phyloP scores from a whole-genome alignment of 2,888 invertebrate genomes.

The Metellina segmentata region DNA sequence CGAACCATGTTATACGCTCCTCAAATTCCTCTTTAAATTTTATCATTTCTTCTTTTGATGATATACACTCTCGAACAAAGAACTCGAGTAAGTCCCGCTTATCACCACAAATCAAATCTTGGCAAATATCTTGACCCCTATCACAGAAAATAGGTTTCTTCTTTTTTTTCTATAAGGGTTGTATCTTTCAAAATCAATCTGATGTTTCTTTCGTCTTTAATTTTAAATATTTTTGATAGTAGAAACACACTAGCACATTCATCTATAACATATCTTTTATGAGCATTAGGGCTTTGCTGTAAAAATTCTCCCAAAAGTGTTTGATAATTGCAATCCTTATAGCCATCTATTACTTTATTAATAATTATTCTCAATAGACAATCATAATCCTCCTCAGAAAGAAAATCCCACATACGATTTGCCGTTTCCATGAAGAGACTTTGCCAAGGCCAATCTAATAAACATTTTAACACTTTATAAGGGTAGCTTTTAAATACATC shows the following conservation, averaged over 20 bases:
- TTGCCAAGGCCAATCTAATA: too few species aligned
- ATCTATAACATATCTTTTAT: slow-evolving; percentile 64
- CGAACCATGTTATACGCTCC: slow-evolving; percentile 25
- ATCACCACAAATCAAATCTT: slow-evolving; percentile 42
- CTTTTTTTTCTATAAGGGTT: slow-evolving; percentile 53
- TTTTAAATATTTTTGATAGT: slow-evolving; percentile 47
- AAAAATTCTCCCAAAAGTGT: slow-evolving; percentile 64
- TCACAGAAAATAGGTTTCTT: slow-evolving; percentile 38
- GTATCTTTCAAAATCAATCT: slow-evolving; percentile 60
- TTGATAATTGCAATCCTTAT: slow-evolving; percentile 67
- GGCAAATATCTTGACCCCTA: slow-evolving; percentile 49
- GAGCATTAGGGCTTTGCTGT: slow-evolving; percentile 49
- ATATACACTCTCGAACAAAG: too few species aligned
- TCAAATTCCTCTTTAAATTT: slow-evolving; percentile 63
- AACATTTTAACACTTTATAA: too few species aligned
- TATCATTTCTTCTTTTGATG: slow-evolving; percentile 38
- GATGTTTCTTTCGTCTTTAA: slow-evolving; percentile 48
- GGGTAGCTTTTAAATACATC: slow-evolving; percentile 55
- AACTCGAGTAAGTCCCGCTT: slow-evolving; percentile 50
- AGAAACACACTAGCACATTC: slow-evolving; percentile 17
- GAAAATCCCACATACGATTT: too few species aligned
- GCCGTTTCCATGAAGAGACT: too few species aligned
- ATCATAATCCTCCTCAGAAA: slow-evolving; percentile 38
- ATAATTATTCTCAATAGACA: slow-evolving; percentile 28
- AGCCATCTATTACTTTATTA: slow-evolving; percentile 40